Evolutionary conservation across 2,113 vertebrate genomes (phyloP), one percentile per base, ranked within the genome.

Genomic region (Marmota monax): DNA sequence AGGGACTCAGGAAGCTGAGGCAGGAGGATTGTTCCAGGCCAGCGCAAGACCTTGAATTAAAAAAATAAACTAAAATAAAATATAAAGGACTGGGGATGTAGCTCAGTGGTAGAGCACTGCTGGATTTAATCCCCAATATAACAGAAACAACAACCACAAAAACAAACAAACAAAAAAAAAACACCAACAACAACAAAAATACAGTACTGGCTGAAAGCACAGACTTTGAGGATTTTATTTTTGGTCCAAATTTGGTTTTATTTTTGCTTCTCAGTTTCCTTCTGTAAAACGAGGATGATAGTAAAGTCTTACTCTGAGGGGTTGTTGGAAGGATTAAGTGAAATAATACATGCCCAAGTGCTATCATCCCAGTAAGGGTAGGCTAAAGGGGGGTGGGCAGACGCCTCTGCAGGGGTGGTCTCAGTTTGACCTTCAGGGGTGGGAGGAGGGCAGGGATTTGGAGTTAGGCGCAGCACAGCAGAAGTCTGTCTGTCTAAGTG

Each of bases 311-410:
- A 37, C 42, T 79, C 88, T 53, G 10, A 12, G 34, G 48, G 4
- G 51, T 77, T 77, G n/a, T 17, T 80, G 84, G 67, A 77, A 73
- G 53, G 70, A 72, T 95, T 70, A 92, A 82, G 82, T 89, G 67
- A 85, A 73, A 63, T 84, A 13, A 70, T 45, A 29, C 39, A 78
- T 37, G 32, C 45, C n/a, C 14, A 20, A 90, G 22, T 23, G 51
- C 27, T 56, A 74, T 25, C 23, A 17, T n/a, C 3, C 10, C 13
- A 73, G 37, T 34, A n/a, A 83, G 63, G 25, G 29, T 32, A 61
- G 34, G 56, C 7, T 78, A 88, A 78, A 53, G 9, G 70, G 72
- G 61, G 72, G 27, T 11, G 65, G 17, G 48, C 67, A 48, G 74
- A 25, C 25, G 25, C 6, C 8, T 18, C 14, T 72, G 45, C 72